Evolutionary conservation across 2,888 invertebrate species (phyloP).

Genomic region (Cordylochernes scorpioides): DNA sequence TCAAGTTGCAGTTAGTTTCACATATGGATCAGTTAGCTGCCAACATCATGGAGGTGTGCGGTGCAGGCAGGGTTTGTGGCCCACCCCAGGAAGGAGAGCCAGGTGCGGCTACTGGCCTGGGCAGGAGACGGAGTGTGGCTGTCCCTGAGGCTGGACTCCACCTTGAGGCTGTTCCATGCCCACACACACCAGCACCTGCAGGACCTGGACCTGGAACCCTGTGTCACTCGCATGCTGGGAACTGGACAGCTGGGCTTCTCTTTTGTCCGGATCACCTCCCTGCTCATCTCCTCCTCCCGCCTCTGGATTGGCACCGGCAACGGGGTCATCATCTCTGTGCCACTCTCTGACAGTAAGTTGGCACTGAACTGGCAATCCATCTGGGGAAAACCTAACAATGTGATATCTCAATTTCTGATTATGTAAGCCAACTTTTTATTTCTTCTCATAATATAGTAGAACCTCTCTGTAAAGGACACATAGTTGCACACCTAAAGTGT

Average conservation of each 20-base stretch:
- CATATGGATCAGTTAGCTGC: too few relatives aligned
- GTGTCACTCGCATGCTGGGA: slow-evolving; percentile 81
- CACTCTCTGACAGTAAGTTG: slow-evolving; percentile 8
- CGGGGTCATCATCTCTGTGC: slow-evolving; percentile 31
- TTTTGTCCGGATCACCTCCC: slow-evolving; percentile 72
- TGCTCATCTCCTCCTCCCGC: slow-evolving; percentile 71
- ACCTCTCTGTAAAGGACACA: too few relatives aligned
- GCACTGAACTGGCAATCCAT: neutral
- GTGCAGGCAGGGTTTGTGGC: slow-evolving; percentile 43
- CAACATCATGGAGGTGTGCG: too few relatives aligned
- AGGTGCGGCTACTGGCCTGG: slow-evolving; percentile 75
- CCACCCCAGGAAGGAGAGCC: slow-evolving; percentile 86
- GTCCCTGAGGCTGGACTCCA: slow-evolving; percentile 85
- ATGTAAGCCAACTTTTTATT: neutral
- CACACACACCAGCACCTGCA: slow-evolving; percentile 83
- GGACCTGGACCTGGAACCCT: slow-evolving; percentile 95
- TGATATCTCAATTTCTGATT: too few relatives aligned
- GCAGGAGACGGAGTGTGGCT: slow-evolving; percentile 97
- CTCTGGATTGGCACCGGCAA: slow-evolving; percentile 98
- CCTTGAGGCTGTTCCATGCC: slow-evolving; percentile 80
- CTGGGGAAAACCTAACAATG: too few relatives aligned
- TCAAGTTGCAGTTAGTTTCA: too few relatives aligned
- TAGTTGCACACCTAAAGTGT: too few relatives aligned
- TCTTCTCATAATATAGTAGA: too few relatives aligned
- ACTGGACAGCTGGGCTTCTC: slow-evolving; percentile 36